Percentiles rank a stretch among this genome's conserved stretches.
Evolutionary conservation across 2,113 vertebrate species (phyloP).

Genomic region (Prunella himalayana): DNA sequence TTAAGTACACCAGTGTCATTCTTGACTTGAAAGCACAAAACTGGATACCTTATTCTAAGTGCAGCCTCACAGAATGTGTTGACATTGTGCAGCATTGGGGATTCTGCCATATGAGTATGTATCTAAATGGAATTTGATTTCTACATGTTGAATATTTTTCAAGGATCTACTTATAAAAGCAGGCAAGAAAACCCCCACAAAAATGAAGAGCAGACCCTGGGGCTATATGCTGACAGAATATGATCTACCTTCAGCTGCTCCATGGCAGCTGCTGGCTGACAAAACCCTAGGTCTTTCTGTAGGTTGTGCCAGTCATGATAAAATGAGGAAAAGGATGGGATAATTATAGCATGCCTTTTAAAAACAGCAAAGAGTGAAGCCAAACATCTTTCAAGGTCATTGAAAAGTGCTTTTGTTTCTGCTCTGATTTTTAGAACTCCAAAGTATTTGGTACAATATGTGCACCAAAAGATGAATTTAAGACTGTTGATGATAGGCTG

Average conservation of each 20-base stretch:
- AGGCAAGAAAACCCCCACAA: not conserved
- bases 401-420: not conserved
- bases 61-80: not conserved
- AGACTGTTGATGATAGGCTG: not conserved
- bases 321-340: not conserved
- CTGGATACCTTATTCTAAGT: not conserved
- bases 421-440: not conserved
- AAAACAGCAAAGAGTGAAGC: not conserved
- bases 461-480: not conserved
- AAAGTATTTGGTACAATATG: not conserved
- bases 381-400: not conserved
- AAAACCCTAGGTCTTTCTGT: not conserved
- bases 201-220: not conserved
- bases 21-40: not conserved
- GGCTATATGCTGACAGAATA: not conserved
- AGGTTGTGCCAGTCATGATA: not conserved
- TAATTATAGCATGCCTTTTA: not conserved
- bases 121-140: not conserved
- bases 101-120: not conserved
- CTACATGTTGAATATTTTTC: not conserved
- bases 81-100: fast-evolving
- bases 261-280: not conserved
- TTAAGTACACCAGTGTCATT: not conserved
- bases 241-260: not conserved
- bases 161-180: not conserved